Percentiles rank a stretch among this genome's conserved stretches.
These are phyloP conservation scores for Habropoda laboriosa DNA, from an alignment of 1,140 invertebrate genomes.

Conservation along the genomic window DNA sequence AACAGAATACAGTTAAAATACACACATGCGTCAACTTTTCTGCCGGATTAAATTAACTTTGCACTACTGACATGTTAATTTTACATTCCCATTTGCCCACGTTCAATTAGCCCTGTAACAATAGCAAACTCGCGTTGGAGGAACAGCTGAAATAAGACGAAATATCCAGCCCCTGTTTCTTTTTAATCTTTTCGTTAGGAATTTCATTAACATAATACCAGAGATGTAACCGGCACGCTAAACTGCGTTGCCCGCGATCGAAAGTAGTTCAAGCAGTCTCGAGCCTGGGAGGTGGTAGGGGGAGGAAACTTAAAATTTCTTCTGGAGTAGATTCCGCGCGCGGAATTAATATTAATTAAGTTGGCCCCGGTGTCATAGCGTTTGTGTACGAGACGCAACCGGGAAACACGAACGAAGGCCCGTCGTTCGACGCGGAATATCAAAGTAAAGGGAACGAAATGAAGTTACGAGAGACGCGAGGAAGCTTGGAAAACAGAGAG, in stretches of 20 bases:
- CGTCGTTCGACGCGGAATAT: neutral
- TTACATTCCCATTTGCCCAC: too few relatives aligned
- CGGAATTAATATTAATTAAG: constrained; percentile 26
- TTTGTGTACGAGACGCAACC: neutral
- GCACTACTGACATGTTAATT: too few relatives aligned
- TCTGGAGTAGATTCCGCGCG: neutral
- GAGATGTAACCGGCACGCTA: neutral
- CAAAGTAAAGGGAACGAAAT: constrained; percentile 16
- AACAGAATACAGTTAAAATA: too few relatives aligned
- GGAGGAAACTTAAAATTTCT: neutral
- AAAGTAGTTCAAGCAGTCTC: neutral
- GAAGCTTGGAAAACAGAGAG: constrained; percentile 12
- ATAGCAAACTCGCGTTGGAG: too few relatives aligned
- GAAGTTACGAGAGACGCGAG: constrained; percentile 5
- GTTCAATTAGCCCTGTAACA: too few relatives aligned
- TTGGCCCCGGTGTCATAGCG: neutral
- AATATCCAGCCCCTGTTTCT: too few relatives aligned
- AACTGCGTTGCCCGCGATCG: neutral
- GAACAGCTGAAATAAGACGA: too few relatives aligned
- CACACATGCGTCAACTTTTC: too few relatives aligned
- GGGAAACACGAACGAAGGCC: too few relatives aligned
- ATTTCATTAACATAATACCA: constrained; percentile 26
- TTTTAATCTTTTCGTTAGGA: too few relatives aligned
- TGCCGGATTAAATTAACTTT: too few relatives aligned
- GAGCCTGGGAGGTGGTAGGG: too few relatives aligned